phyloP scores from a whole-genome alignment of 2,888 invertebrate genomes.

The Rhamnusium bicolor region DNA sequence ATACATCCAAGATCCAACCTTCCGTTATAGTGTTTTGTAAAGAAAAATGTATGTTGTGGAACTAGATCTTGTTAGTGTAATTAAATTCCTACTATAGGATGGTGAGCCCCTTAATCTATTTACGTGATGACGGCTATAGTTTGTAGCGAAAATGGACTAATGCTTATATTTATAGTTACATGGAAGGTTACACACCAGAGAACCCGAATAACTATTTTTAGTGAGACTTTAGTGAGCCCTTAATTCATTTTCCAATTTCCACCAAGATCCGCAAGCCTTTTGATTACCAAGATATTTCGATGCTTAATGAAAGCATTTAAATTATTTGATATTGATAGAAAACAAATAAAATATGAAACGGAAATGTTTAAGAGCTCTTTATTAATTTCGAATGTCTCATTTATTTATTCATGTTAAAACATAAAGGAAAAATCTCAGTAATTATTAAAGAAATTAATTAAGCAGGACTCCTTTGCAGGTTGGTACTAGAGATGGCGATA shows the following conservation, averaged over 20 bases:
- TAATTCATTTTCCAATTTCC: neutral
- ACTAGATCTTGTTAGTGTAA: neutral
- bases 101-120: neutral
- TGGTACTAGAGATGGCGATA: too few relatives aligned
- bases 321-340: too few relatives aligned
- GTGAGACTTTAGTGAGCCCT: neutral
- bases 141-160: neutral
- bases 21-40: neutral
- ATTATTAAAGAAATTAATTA: too few relatives aligned
- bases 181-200: neutral
- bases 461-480: too few relatives aligned
- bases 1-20: neutral
- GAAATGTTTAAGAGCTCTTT: too few relatives aligned
- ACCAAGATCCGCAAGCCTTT: neutral
- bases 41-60: neutral
- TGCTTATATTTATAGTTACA: neutral
- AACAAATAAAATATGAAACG: too few relatives aligned
- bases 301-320: too few relatives aligned
- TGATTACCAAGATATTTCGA: neutral
- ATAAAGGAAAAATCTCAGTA: too few relatives aligned
- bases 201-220: too few relatives aligned
- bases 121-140: neutral
- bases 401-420: too few relatives aligned
- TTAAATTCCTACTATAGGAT: neutral
- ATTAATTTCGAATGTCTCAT: too few relatives aligned